phyloP scores from a whole-genome alignment of 2,113 vertebrate genomes.

The Sapajus apella region DNA sequence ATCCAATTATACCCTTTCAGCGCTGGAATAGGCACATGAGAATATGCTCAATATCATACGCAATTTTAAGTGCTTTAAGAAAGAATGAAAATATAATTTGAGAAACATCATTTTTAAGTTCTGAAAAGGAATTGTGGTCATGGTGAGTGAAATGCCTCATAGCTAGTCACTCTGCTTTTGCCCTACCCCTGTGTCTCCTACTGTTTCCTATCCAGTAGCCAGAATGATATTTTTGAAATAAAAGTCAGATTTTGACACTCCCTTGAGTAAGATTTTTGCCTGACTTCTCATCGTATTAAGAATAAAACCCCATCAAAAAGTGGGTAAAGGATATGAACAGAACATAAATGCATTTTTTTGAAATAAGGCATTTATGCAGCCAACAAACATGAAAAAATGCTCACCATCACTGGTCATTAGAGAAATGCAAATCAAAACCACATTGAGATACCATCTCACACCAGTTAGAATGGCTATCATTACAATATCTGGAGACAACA shows the following conservation, averaged over 20 bases:
- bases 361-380: no score
- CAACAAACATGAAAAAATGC: no score
- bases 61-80: not conserved
- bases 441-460: no score
- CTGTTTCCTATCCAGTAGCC: not conserved
- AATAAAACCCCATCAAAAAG: not conserved
- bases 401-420: no score
- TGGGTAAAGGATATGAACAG: no score
- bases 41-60: rapidly evolving
- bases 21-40: no score
- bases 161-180: not conserved
- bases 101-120: not conserved
- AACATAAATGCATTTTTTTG: no score
- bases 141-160: not conserved
- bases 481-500: no score
- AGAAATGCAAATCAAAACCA: no score
- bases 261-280: not conserved
- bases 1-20: no score
- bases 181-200: not conserved
- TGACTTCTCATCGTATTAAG: not conserved
- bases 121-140: not conserved
- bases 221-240: not conserved
- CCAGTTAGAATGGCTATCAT: no score
- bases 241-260: not conserved
- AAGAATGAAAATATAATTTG: not conserved